Base-by-base conservation (phyloP, 2,888 invertebrate species). In the Stomorhina lunata region DNA sequence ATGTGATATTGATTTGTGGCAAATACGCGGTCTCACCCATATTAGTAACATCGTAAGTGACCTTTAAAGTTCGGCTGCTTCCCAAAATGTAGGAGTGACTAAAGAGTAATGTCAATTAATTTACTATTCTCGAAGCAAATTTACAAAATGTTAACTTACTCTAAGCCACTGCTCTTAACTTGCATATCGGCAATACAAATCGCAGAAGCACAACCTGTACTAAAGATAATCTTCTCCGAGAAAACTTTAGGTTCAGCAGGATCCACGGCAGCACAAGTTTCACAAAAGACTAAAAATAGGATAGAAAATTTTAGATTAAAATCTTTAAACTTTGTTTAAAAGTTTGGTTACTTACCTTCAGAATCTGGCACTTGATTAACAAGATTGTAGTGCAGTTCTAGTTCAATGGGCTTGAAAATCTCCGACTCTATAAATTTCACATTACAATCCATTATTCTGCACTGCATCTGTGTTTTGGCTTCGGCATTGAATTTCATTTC, bases 1-100 rank as follows among this genome's bases (percentile, higher is more conserved):
- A 89, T 10, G 90, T 90, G 2, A 93, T 88, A 68, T 90, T 88
- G 25, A 93, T 85, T 85, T 92, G 91, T 0, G 92, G 91, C 53
- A 91, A 87, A 84, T 92, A 93, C 3, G 93, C 92, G 1, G 92
- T 91, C 85, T 93, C 93, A 0, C 92, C 92, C 0, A 81, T 83
- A 84, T 93, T 93, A 3, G 84, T 86, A 1, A 93, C 86, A 7
- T 88, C 88, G 75, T 91, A 91, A 5, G 88, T 87, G 4, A 91
- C 77, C 0, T 87, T 86, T 0, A 91, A 84, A 0, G 88, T 89
- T 45, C 86, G 88, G 69, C 87, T 87, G 59, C 91, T 91, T 20
- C 91, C 91, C 78, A 91, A 75, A 1, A 89, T 87, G 57, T 88
- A 91, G 1, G 87, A 88, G 45, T 88, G 80, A 43, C 91, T 91